Evolutionary conservation across 92 coral and sea anemone species (phyloP), one percentile per base, ranked within the genome.

Genomic region (Pocillopora meandrina): DNA sequence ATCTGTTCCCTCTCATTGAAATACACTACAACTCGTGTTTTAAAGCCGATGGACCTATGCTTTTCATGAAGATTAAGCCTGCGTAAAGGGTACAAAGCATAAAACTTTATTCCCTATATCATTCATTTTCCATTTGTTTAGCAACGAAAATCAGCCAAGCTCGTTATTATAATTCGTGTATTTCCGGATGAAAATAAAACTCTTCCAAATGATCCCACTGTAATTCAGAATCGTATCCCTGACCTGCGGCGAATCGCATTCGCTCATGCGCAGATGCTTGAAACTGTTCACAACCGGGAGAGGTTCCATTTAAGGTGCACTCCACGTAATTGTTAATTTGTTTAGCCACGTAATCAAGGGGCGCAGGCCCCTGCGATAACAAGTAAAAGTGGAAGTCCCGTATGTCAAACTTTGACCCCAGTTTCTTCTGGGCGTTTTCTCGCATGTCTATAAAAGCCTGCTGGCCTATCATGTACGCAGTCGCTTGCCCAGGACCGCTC

Each of bases 401-500:
- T 61, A 92, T 82, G 62, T 71, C 86, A 75, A 96, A 96, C 75
- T 72, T 77, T 9, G 84, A 80, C 5, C 95, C 93, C 55, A 96
- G 92, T 65, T 84, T 95, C 57, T 36, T 81, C 59, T 83, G 78
- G 20, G 99, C 94, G 57, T 82, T 85, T 12, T 86, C 36, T 17
- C 99, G 93, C 87, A 95, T 91, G 65, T 83, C 81, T 66, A 90
- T 85, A 60, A 96, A 88, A 16, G 98, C 98, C 81, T 86, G 95
- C 86, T 94, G 99, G 76, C 99, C 99, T 66, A 94, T 92, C 98
- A 94, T 96, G 85, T 96, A 96, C 76, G 99, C 95, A 59, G 93
- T 89, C 33, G 99, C 99, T 79, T 96, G 99, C 35, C 99, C 99
- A 12, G 99, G 99, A 31, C 94, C 95, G 78, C 97, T 91, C 76